Base-by-base conservation (phyloP, 2,797 vertebrate species). In the Linurgus olivaceus region DNA sequence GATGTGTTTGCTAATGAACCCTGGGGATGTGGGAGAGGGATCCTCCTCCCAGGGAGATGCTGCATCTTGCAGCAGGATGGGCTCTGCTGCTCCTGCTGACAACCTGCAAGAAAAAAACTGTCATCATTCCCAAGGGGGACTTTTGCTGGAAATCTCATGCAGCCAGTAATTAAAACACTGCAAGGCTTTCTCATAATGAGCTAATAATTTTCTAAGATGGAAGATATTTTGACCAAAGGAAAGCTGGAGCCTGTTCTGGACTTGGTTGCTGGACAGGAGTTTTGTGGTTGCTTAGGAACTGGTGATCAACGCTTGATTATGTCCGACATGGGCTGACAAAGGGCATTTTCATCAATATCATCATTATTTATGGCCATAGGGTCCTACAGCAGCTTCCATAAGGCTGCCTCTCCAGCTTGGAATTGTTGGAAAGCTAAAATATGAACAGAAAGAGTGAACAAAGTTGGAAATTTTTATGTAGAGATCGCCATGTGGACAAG, bases 261-360 rank as follows among this genome's bases (percentile, higher is more conserved):
- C 8, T 62, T 75, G 28, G 16, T 81, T 54, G 68, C 50, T 90
- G 89, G 91, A 91, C 75, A 81, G 68, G 47, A 84, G 51, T 94
- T 83, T 88, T 72, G 76, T 93, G 82, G 94, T 96, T 96, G 96
- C 96, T 54, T 96, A 96, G 96, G 54, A 96, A 96, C 95, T 3
- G 26, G 75, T 5, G 35, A 47, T 67, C 87, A 76, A 79, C 8
- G 14, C 73, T 76, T 83, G 90, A 54, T 40, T 83, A 11, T 0
- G 0, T 62, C 76, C 68, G 80, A 2, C n/a, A 58, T 44, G 79
- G 79, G 85, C 87, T 83, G 93, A 54, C 65, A 95, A 94, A 91
- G 79, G 87, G 62, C 62, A 47, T 83, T 91, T 90, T 40, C 79
- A 90, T 61, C 74, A 61, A 8, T 58, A 70, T 38, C 19, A 11